Percentiles rank a stretch among this genome's conserved stretches.
These are phyloP conservation scores for Auanema freiburgensis DNA, from an alignment of 2,888 invertebrate species.

Conservation along the genomic window DNA sequence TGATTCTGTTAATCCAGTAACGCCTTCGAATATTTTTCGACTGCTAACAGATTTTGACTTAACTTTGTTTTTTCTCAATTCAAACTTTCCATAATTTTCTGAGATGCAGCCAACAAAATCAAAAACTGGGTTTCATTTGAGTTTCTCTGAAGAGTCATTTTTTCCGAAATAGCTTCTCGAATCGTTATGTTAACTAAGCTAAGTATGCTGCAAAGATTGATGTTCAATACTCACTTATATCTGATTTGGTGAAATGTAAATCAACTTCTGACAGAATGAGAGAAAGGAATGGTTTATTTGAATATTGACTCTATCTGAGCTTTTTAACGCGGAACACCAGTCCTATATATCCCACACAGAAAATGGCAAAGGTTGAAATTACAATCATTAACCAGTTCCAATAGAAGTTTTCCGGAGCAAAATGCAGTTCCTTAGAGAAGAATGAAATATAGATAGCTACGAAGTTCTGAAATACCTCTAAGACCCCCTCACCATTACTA, in stretches of 20 bases:
- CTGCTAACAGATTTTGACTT: conserved; percentile 40
- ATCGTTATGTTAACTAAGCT: too few relatives aligned
- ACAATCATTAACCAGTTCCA: conserved; percentile 49
- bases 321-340: conserved; percentile 46
- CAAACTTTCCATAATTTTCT: too few relatives aligned
- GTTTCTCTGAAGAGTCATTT: too few relatives aligned
- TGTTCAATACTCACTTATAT: too few relatives aligned
- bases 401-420: conserved; percentile 36
- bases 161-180: too few relatives aligned
- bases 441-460: conserved; percentile 1
- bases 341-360: conserved; percentile 51
- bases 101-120: too few relatives aligned
- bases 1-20: conserved; percentile 52
- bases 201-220: too few relatives aligned
- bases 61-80: conserved; percentile 18
- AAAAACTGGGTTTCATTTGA: too few relatives aligned
- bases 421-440: conserved; percentile 32
- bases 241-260: too few relatives aligned
- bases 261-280: too few relatives aligned
- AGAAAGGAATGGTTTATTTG: too few relatives aligned
- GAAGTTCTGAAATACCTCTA: conserved; percentile 13
- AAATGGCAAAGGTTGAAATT: conserved; percentile 37
- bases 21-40: conserved; percentile 42
- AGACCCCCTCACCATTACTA: conserved; percentile 28
- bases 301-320: too few relatives aligned